These are phyloP conservation scores for Zygaena filipendulae DNA, from an alignment of 2,888 invertebrate species.

Conservation along the genomic window DNA sequence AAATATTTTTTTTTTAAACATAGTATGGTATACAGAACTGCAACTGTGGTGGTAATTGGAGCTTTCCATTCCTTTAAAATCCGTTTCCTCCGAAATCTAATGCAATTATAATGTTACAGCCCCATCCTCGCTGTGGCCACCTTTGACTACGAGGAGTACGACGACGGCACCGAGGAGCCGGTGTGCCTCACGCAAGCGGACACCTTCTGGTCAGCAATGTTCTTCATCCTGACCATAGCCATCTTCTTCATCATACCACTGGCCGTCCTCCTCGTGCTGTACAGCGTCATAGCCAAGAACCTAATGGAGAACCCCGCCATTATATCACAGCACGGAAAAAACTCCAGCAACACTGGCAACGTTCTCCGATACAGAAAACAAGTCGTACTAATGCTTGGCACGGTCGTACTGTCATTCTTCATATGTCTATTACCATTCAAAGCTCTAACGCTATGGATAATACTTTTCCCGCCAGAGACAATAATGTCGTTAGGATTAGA, in stretches of 20 bases:
- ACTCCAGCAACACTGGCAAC: slow-evolving; percentile 55
- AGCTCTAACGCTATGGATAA: slow-evolving; percentile 88
- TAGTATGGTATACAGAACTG: too few relatives aligned
- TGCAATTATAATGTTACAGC: slow-evolving; percentile 68
- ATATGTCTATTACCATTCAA: slow-evolving; percentile 90
- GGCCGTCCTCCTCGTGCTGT: slow-evolving; percentile 81
- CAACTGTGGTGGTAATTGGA: too few relatives aligned
- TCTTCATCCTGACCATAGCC: slow-evolving; percentile 82
- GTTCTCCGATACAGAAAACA: slow-evolving; percentile 81
- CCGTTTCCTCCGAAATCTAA: too few relatives aligned
- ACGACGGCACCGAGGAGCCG: slow-evolving; percentile 76
- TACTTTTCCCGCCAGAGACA: slow-evolving; percentile 78
- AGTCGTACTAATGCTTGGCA: slow-evolving; percentile 89
- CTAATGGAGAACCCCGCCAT: slow-evolving; percentile 83
- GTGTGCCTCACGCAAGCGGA: slow-evolving; percentile 86
- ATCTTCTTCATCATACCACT: slow-evolving; percentile 89
- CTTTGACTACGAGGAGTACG: slow-evolving; percentile 77
- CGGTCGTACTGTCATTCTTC: slow-evolving; percentile 92
- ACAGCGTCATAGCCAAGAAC: slow-evolving; percentile 87
- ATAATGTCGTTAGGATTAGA: slow-evolving; percentile 78
- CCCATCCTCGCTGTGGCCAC: slow-evolving; percentile 86
- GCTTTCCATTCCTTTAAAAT: too few relatives aligned
- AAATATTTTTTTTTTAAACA: too few relatives aligned
- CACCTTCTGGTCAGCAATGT: slow-evolving; percentile 80
- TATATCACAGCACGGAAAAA: slow-evolving; percentile 69